Percentiles rank a stretch among this genome's conserved stretches.
Evolutionary conservation across 2,113 vertebrate genomes (phyloP).

Genomic region (Chamaetylas fuelleborni): DNA sequence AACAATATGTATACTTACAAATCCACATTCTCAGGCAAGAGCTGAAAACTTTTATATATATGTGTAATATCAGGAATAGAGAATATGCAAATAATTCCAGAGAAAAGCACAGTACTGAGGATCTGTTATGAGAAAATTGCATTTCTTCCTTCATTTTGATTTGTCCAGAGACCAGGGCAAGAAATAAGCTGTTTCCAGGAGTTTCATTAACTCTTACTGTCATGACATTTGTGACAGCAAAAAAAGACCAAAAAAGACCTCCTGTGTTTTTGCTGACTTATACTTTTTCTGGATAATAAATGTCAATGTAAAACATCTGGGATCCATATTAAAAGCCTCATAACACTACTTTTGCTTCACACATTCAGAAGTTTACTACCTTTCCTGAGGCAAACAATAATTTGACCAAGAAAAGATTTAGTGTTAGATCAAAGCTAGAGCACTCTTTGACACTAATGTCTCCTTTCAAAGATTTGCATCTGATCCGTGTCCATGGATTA

Average conservation of each 20-base stretch:
- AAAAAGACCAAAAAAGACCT: not conserved
- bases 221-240: not conserved
- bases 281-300: not conserved
- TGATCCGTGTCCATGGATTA: not conserved
- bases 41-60: not conserved
- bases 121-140: not conserved
- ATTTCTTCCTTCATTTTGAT: not conserved
- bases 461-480: not conserved
- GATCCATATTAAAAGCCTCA: not conserved
- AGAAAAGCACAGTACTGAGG: not conserved
- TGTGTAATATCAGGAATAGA: not conserved
- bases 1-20: not conserved
- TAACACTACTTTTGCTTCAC: not conserved
- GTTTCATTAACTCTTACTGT: not conserved
- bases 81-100: not conserved
- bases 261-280: not conserved
- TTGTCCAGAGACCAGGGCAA: not conserved
- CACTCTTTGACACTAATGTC: not conserved
- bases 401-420: not conserved
- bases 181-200: not conserved
- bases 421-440: not conserved
- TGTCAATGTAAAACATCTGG: not conserved
- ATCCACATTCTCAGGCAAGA: not conserved
- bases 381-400: not conserved
- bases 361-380: not conserved